Evolutionary conservation across 1,140 invertebrate species (phyloP).

Genomic region (Bombus terrestris): DNA sequence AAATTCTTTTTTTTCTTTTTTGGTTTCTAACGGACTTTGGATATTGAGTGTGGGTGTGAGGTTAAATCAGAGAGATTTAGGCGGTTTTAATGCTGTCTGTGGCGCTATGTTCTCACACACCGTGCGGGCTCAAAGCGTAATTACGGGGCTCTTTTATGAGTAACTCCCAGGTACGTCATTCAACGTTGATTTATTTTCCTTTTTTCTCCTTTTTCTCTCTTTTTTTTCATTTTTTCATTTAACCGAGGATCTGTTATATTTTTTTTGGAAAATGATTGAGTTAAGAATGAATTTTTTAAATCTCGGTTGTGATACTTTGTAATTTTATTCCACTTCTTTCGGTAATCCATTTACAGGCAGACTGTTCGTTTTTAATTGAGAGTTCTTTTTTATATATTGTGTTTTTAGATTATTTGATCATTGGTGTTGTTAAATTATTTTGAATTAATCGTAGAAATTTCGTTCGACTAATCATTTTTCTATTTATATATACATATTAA

Average conservation of each 20-base stretch:
- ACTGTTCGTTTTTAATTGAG: too few relatives aligned
- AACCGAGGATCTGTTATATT: not conserved
- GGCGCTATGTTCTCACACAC: not conserved
- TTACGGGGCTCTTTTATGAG: not conserved
- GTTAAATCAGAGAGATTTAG: conserved; percentile 8
- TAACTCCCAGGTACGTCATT: not conserved
- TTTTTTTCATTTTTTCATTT: not conserved
- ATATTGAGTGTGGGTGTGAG: not conserved
- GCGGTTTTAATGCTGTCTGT: conserved; percentile 4
- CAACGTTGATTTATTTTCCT: not conserved
- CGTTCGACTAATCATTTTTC: too few relatives aligned
- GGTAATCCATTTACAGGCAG: not conserved
- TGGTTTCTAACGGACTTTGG: not conserved
- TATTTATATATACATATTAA: too few relatives aligned
- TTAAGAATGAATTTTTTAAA: not conserved
- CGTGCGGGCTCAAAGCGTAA: not conserved
- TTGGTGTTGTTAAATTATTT: too few relatives aligned
- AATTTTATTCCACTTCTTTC: too few relatives aligned
- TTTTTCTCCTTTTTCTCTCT: not conserved
- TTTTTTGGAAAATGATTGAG: not conserved
- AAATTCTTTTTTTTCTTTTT: not conserved
- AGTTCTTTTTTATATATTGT: too few relatives aligned
- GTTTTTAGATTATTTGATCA: too few relatives aligned
- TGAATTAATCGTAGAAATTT: too few relatives aligned
- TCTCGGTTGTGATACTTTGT: too few relatives aligned